Conservation (phyloP, 2,888 invertebrate genomes). For the Lycaena phlaeas region DNA sequence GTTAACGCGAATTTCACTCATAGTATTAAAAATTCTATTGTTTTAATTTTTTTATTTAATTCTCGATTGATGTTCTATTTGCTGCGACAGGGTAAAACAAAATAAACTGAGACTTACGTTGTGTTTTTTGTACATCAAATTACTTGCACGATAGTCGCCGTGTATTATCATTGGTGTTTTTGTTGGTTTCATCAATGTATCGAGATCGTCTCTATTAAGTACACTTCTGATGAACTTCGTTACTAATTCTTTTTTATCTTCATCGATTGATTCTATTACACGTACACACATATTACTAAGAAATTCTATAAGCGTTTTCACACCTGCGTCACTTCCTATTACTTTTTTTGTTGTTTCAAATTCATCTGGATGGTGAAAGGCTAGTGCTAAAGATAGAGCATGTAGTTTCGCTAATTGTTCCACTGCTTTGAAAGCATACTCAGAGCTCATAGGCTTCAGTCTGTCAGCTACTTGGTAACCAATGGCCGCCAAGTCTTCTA, state of each 20-base stretch:
- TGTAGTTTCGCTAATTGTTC: slow-evolving; percentile 35
- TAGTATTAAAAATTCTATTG: no score
- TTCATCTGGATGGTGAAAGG: slow-evolving; percentile 7
- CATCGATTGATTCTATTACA: neutral
- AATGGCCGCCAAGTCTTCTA: slow-evolving; percentile 28
- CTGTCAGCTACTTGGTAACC: slow-evolving; percentile 31
- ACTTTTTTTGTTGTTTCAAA: neutral
- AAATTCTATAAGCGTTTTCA: neutral
- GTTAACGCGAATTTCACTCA: no score
- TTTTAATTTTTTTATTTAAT: no score
- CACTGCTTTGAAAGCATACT: slow-evolving; percentile 25
- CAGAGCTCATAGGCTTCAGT: slow-evolving; percentile 28
- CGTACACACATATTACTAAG: neutral
- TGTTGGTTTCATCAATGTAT: slow-evolving; percentile 8
- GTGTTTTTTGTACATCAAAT: slow-evolving; percentile 25
- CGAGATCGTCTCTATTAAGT: slow-evolving; percentile 1
- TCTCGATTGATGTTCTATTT: no score
- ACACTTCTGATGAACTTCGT: neutral
- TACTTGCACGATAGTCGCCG: slow-evolving; percentile 29
- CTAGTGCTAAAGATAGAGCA: slow-evolving; percentile 34
- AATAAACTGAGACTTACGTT: slow-evolving; percentile 12
- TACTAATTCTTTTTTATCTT: neutral
- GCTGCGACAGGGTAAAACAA: no score
- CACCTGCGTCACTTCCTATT: neutral
- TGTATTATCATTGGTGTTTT: slow-evolving; percentile 31